phyloP scores from a whole-genome alignment of 2,113 vertebrate genomes.

The Centropus bengalensis region DNA sequence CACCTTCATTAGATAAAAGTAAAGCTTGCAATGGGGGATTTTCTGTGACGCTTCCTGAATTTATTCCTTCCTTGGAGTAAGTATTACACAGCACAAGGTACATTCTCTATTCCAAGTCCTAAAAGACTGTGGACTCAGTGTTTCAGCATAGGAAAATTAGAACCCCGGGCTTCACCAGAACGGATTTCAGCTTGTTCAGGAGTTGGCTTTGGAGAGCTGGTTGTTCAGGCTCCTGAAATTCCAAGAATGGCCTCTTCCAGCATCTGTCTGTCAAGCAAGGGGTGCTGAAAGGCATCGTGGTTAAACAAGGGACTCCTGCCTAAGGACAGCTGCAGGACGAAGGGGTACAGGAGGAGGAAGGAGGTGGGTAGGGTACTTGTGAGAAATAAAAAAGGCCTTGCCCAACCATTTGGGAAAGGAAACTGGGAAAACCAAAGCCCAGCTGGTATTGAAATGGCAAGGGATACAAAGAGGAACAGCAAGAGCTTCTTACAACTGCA shows the following conservation, averaged over 20 bases:
- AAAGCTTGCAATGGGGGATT: background rate
- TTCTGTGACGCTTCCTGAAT: background rate
- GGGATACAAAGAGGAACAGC: background rate
- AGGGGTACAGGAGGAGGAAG: background rate
- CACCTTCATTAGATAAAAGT: background rate
- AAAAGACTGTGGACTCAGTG: background rate
- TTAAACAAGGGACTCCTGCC: background rate
- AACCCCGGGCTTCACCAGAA: background rate
- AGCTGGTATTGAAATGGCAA: background rate
- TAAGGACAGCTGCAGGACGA: background rate
- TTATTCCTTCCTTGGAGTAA: background rate
- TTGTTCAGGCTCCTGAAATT: background rate
- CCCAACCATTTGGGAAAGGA: background rate
- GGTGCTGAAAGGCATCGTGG: background rate
- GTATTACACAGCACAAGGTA: background rate
- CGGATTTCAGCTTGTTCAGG: slow-evolving; percentile 10
- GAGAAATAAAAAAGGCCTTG: background rate
- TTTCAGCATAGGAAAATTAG: background rate
- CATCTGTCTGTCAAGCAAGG: background rate
- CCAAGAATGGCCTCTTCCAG: background rate
- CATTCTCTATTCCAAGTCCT: background rate
- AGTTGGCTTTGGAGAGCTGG: background rate
- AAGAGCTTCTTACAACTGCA: background rate
- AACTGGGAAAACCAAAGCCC: background rate
- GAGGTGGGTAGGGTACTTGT: background rate